Evolutionary conservation across 2,888 invertebrate species (phyloP).

Genomic region (Lissonota sp.): DNA sequence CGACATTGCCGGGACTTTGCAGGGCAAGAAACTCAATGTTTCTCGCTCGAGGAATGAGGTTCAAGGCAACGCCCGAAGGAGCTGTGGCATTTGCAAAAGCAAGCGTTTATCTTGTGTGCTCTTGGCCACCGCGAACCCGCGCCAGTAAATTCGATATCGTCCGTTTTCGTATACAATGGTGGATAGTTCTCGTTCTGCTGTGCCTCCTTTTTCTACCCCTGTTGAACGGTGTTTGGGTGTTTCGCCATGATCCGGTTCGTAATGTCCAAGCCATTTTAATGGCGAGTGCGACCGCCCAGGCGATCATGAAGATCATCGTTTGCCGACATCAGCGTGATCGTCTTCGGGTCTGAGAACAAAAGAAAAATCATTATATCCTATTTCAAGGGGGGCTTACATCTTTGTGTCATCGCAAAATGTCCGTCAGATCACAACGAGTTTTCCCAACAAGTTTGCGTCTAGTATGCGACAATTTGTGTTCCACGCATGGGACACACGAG

Average conservation of each 20-base stretch:
- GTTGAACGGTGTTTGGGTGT: conserved; percentile 69
- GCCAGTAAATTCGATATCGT: conserved; percentile 54
- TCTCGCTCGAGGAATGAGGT: conserved; percentile 34
- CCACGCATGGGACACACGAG: too few species aligned
- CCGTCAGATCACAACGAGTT: too few species aligned
- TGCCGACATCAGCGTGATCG: conserved; percentile 66
- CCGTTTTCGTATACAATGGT: conserved; percentile 70
- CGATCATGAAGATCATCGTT: conserved; percentile 71
- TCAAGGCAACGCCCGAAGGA: conserved; percentile 46
- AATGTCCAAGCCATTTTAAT: conserved; percentile 72
- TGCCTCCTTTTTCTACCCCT: conserved; percentile 69
- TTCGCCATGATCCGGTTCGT: conserved; percentile 63
- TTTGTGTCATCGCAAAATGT: too few species aligned
- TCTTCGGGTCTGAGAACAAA: conserved; percentile 69
- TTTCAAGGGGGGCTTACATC: too few species aligned
- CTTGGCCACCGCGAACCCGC: conserved; percentile 69
- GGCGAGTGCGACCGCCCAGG: conserved; percentile 70
- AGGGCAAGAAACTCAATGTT: not conserved
- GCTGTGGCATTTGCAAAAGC: conserved; percentile 58
- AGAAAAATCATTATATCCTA: not conserved
- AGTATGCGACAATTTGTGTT: too few species aligned
- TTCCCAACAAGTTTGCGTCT: too few species aligned
- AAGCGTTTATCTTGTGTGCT: conserved; percentile 61
- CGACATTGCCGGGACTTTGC: not conserved
- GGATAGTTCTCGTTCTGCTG: conserved; percentile 64